phyloP scores from a whole-genome alignment of 2,797 vertebrate genomes.

The Pantherophis alleghaniensis region DNA sequence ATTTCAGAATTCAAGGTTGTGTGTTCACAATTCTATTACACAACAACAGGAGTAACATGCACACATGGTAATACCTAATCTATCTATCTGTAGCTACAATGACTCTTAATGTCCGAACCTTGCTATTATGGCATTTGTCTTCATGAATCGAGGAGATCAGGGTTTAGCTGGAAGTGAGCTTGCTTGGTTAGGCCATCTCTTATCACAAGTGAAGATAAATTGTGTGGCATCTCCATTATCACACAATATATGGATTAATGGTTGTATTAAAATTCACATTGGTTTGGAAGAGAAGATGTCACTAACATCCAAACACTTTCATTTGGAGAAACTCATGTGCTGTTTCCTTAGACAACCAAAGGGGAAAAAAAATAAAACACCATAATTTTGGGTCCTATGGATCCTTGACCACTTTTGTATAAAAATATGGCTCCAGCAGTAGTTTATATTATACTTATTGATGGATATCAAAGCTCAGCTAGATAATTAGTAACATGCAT shows the following conservation, averaged over 20 bases:
- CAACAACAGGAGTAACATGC: constrained; percentile 3
- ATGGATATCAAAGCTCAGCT: not conserved
- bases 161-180: constrained; percentile 23
- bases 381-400: not conserved
- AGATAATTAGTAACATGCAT: not conserved
- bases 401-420: not conserved
- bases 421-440: not conserved
- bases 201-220: constrained; percentile 50
- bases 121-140: constrained; percentile 42
- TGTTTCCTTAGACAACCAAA: not conserved
- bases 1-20: not conserved
- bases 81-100: constrained; percentile 17
- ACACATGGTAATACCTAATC: not conserved
- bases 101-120: constrained; percentile 10
- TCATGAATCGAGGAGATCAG: constrained; percentile 37
- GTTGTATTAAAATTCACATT: not conserved
- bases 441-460: not conserved
- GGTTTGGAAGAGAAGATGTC: not conserved
- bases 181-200: constrained; percentile 14
- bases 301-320: not conserved
- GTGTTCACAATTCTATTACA: not conserved
- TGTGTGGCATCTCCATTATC: constrained; percentile 3
- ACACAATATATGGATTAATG: constrained; percentile 4
- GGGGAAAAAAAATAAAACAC: not conserved
- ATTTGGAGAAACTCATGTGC: not conserved